A percentile compares a stretch with the other conserved stretches of the same genome.
Evolutionary conservation across 30 jellyfish, hydroid and myxozoan species (phyloP).

Genomic region (Nemopilema nomurai): DNA sequence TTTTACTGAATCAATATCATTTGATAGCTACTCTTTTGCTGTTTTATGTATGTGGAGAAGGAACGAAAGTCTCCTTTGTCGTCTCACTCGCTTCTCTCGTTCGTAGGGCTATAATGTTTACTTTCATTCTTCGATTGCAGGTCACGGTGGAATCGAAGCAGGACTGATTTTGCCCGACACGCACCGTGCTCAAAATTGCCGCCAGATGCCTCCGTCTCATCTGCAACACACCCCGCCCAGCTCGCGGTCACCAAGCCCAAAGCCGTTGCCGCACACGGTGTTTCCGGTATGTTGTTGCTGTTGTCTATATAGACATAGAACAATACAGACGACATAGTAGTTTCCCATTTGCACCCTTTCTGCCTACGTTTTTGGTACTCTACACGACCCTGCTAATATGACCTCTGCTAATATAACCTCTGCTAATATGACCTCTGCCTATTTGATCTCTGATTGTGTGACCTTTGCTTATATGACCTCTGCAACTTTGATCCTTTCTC

Average conservation of each 20-base stretch:
- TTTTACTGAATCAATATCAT: too few relatives aligned
- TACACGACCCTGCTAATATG: too few relatives aligned
- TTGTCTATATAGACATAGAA: too few relatives aligned
- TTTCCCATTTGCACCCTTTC: not conserved
- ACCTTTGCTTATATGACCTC: too few relatives aligned
- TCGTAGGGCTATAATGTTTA: not conserved
- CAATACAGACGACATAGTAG: not conserved
- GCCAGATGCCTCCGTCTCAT: conserved; percentile 9
- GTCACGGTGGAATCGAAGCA: not conserved
- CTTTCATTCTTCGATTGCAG: not conserved
- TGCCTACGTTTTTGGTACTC: not conserved
- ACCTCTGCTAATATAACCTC: too few relatives aligned
- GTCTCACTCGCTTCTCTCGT: not conserved
- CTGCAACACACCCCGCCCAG: conserved; percentile 81
- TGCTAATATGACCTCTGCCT: too few relatives aligned
- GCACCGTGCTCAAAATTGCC: not conserved
- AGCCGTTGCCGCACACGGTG: conserved; percentile 27
- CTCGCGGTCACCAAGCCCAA: conserved; percentile 85
- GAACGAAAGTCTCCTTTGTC: too few relatives aligned
- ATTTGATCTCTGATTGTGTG: too few relatives aligned
- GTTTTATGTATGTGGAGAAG: too few relatives aligned
- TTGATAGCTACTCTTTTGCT: too few relatives aligned
- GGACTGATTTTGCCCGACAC: not conserved
- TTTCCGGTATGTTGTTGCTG: conserved; percentile 18
- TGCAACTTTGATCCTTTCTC: too few relatives aligned